Evolutionary conservation across 1,140 invertebrate species (phyloP), one percentile per base, ranked within the genome.

Genomic region (Sycophaga agraensis): DNA sequence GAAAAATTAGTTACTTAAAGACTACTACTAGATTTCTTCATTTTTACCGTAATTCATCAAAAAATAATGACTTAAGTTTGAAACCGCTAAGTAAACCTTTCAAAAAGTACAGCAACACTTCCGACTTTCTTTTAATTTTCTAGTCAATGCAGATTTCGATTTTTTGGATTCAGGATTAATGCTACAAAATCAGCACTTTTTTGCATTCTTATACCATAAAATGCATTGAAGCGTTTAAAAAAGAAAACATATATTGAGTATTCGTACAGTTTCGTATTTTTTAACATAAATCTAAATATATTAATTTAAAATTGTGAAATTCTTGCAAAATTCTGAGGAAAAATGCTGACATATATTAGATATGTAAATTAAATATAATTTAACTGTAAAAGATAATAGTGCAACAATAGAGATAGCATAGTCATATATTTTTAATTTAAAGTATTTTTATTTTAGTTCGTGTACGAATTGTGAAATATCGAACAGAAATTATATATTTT

Each of bases 71-170:
- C 21, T 39, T 24, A 12, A 40, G 40, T 58, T 58, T 43, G 51
- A 34, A 43, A 45, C 31, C 16, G 40, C 31, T 14, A 22, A 11
- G 48, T 51, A 51, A 59, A 39, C 8, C 26, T 43, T 51, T 51
- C 48, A 21, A 17, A 7, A 24, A 11, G 8, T 42, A 1, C 37
- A 2, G 21, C n/a, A 39, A 1, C 39, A 43, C 57, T 59, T 59
- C 48, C 57, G 48, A 59, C 57, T 51, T 59, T 59, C 57, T 48
- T 40, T 51, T 59, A 35, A 19, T 51, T 59, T 42, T 35, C 28
- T 9, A 14, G 4, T 11, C 26, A 14, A 24, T 34, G 43, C 21
- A 37, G 31, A 46, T 35, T 57, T 19, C 16, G 2, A 31, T 5
- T n/a, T 45, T 55, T 43, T 45, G 11, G 17, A 31, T 45, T 55